Evolutionary conservation across 2,797 vertebrate genomes (phyloP).

Genomic region (Oceanodroma leucorhoa): DNA sequence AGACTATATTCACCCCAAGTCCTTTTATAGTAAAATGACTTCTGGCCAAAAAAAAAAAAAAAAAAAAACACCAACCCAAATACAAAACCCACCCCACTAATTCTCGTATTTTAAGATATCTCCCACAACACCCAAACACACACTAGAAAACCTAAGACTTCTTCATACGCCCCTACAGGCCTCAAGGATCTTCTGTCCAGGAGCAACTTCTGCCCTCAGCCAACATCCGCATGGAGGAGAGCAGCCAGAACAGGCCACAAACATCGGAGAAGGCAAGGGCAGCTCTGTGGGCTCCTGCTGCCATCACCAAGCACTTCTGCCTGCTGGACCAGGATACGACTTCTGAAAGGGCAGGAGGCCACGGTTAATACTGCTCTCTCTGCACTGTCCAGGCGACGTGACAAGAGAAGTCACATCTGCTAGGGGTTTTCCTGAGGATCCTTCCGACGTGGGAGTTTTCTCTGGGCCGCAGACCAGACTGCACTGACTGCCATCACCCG

Average conservation of each 20-base stretch:
- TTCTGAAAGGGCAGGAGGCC: background rate
- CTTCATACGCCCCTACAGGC: fast-evolving
- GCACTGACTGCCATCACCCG: background rate
- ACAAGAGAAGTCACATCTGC: fast-evolving
- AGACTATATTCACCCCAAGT: constrained; percentile 3
- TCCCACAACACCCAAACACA: background rate
- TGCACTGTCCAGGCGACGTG: fast-evolving
- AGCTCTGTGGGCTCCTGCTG: background rate
- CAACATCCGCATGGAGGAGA: fast-evolving
- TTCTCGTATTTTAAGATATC: background rate
- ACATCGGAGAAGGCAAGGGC: fast-evolving
- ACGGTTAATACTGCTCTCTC: fast-evolving
- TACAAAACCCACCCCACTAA: background rate
- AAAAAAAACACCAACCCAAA: background rate
- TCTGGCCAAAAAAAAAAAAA: background rate
- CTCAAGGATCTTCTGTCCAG: background rate
- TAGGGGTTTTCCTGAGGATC: background rate
- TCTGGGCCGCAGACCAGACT: background rate
- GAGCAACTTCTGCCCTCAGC: background rate
- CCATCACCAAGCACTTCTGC: background rate
- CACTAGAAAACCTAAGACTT: background rate
- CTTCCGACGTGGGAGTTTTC: fast-evolving
- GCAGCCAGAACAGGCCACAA: background rate
- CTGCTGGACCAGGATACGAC: fast-evolving
- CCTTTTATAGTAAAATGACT: constrained; percentile 43